Conservation (phyloP, 2,113 vertebrate genomes). For the Addax nasomaculatus region DNA sequence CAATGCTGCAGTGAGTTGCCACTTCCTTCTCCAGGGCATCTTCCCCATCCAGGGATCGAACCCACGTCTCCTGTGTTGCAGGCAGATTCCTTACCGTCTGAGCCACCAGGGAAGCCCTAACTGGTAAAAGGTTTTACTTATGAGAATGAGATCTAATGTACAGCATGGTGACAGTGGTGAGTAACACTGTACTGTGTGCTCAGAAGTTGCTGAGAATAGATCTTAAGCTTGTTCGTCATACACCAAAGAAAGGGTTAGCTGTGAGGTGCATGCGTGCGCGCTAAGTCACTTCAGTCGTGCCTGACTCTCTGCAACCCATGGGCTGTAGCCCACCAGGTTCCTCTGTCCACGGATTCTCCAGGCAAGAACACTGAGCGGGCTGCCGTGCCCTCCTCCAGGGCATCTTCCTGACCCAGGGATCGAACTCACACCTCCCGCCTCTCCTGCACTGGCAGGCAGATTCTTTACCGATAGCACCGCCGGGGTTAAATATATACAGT, state of each 20-base stretch:
- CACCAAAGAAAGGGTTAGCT: background rate
- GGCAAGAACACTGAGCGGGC: background rate
- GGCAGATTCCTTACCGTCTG: background rate
- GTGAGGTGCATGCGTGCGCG: rapidly evolving
- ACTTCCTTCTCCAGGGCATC: background rate
- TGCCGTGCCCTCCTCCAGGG: background rate
- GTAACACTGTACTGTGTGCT: rapidly evolving
- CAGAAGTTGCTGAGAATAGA: background rate
- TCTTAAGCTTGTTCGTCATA: background rate
- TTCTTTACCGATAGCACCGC: background rate
- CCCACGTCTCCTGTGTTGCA: background rate
- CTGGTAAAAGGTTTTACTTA: background rate
- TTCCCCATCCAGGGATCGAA: background rate
- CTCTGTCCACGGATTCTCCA: background rate
- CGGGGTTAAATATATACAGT: background rate
- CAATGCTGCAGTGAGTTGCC: background rate
- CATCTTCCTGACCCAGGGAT: background rate
- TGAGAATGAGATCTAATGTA: background rate
- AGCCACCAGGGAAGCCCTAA: background rate
- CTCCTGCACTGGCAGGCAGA: background rate
- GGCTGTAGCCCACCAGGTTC: background rate
- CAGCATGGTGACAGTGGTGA: background rate
- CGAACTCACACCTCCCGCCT: no score
- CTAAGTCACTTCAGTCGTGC: background rate
- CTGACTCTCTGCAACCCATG: background rate